Evolutionary conservation across 2,113 vertebrate genomes (phyloP).

Genomic region (Plestiodon gilberti): DNA sequence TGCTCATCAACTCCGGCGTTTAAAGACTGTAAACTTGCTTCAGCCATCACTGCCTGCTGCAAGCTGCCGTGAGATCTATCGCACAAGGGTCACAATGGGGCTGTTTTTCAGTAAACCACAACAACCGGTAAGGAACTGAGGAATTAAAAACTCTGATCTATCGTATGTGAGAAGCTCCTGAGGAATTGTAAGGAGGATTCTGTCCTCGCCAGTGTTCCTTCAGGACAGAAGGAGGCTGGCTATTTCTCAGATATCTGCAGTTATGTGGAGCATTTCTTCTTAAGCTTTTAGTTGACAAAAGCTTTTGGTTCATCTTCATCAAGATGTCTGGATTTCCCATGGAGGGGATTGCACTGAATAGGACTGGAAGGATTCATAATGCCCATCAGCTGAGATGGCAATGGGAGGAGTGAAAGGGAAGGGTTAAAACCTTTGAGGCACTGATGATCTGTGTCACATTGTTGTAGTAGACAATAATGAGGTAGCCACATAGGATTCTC

Average conservation of each 20-base stretch:
- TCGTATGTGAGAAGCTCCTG: background rate
- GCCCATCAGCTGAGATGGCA: no score
- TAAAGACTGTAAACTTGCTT: constrained; percentile 39
- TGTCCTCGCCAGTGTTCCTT: rapidly evolving
- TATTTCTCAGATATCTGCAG: background rate
- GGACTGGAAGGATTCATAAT: background rate
- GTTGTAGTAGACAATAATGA: background rate
- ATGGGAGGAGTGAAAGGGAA: background rate
- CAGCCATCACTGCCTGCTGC: background rate
- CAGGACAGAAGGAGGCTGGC: background rate
- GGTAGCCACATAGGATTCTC: background rate
- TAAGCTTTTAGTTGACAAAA: background rate
- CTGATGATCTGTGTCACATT: background rate
- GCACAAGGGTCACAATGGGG: constrained; percentile 35
- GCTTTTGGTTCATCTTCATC: background rate
- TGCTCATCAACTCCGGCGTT: constrained; percentile 46
- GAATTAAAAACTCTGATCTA: background rate
- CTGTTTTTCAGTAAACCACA: constrained; percentile 58
- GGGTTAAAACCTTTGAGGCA: background rate
- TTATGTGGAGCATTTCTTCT: background rate
- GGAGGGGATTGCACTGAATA: background rate
- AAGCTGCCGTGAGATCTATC: background rate
- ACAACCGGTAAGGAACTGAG: constrained; percentile 53
- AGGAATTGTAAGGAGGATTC: background rate
- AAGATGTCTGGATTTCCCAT: background rate